phyloP scores from a whole-genome alignment of 2,888 invertebrate species.

The Hirtodrosophila alboralis region DNA sequence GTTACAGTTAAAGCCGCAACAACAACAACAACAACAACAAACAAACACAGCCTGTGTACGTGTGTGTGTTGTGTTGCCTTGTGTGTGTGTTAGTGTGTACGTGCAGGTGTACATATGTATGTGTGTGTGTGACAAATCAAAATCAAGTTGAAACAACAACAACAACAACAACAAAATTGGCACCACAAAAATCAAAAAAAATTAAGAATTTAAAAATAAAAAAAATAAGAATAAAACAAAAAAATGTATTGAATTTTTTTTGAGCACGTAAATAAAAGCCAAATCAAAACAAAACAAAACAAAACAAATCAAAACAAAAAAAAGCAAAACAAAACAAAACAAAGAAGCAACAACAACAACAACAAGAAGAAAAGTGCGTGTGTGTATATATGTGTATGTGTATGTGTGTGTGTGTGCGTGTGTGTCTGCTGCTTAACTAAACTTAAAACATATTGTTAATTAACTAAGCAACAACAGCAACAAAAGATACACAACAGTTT shows the following conservation, averaged over 20 bases:
- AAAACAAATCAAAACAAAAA: too few relatives aligned
- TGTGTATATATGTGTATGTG: constrained; percentile 15
- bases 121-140: constrained; percentile 17
- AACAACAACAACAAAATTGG: constrained; percentile 17
- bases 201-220: constrained; percentile 7
- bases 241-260: too few relatives aligned
- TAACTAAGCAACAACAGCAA: constrained; percentile 19
- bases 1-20: constrained; percentile 18
- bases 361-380: constrained; percentile 19
- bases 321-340: constrained; percentile 20
- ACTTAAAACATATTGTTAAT: too few relatives aligned
- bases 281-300: constrained; percentile 13
- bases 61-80: constrained; percentile 1
- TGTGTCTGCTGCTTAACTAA: constrained; percentile 20
- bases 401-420: constrained; percentile 5
- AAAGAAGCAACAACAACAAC: constrained; percentile 9
- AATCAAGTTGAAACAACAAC: constrained; percentile 6
- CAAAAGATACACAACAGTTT: neutral
- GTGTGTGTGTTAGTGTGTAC: constrained; percentile 12
- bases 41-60: constrained; percentile 3
- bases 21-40: constrained; percentile 31
- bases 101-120: constrained; percentile 8
- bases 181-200: constrained; percentile 51
- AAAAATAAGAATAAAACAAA: constrained; percentile 54
- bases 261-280: constrained; percentile 67